Evolutionary conservation across 2,888 invertebrate genomes (phyloP).

Genomic region (Ischnus inquisitorius): DNA sequence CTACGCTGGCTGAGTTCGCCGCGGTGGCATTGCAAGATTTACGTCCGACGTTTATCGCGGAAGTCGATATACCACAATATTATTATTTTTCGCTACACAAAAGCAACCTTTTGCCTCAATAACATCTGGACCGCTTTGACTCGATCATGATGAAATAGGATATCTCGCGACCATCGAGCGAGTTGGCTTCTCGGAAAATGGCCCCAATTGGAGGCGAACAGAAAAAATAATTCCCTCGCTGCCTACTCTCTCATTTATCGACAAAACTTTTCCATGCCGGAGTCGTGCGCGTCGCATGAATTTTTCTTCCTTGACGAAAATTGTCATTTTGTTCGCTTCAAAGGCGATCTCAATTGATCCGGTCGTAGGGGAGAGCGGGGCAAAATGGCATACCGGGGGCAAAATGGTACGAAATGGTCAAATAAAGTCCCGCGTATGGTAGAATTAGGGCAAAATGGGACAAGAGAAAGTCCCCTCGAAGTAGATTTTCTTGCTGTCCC

Average conservation of each 20-base stretch:
- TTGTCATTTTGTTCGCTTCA: no score
- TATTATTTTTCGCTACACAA: conserved; percentile 35
- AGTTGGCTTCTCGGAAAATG: neutral
- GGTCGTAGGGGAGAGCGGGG: no score
- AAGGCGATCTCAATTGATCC: no score
- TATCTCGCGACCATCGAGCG: neutral
- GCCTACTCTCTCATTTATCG: neutral
- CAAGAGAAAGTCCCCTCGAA: no score
- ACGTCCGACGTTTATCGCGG: conserved; percentile 48
- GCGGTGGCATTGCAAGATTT: conserved; percentile 45
- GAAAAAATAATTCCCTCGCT: no score
- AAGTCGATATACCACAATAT: conserved; percentile 44
- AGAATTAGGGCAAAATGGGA: no score
- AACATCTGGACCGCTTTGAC: neutral
- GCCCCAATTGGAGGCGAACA: neutral
- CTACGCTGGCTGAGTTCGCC: conserved; percentile 22
- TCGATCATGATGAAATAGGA: neutral
- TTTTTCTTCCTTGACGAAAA: neutral
- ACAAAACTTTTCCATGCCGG: neutral
- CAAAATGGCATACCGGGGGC: no score
- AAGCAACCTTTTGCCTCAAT: neutral
- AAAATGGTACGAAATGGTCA: no score
- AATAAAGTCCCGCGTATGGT: no score
- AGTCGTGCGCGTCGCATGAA: no score
- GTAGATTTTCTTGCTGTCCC: no score